phyloP scores from a whole-genome alignment of 2,113 vertebrate species.

The Cephalopholis sonnerati region DNA sequence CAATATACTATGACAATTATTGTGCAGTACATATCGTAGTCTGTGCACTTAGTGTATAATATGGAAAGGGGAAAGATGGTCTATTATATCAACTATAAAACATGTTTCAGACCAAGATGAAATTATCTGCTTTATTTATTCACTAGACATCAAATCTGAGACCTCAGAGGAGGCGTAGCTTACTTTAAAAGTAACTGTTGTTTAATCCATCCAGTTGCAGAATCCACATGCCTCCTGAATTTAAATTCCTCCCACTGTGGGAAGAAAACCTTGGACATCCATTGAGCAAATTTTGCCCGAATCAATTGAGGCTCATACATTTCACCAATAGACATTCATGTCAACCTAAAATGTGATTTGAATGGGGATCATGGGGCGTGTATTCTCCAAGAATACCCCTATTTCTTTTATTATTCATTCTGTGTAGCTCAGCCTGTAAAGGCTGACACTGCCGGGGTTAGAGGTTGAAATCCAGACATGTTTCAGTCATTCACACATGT shows the following conservation, averaged over 20 bases:
- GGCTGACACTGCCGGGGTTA: conserved; percentile 18
- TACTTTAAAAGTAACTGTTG: background rate
- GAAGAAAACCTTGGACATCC: conserved; percentile 8
- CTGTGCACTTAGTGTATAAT: background rate
- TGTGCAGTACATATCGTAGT: background rate
- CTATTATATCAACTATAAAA: no score
- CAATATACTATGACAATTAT: background rate
- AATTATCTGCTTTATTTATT: background rate
- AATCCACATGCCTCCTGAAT: background rate
- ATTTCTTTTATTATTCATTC: conserved; percentile 13
- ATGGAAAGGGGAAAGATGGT: background rate
- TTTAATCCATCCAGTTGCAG: background rate
- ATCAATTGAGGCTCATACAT: background rate
- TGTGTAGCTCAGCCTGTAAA: background rate
- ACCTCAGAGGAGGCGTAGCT: background rate
- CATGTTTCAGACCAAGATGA: background rate
- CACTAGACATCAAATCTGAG: no score
- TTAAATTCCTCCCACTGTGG: conserved; percentile 4
- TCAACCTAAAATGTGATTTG: background rate
- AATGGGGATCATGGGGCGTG: background rate
- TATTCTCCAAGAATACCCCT: background rate
- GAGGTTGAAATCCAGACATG: conserved; percentile 39
- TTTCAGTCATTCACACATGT: conserved; percentile 32
- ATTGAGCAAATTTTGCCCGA: background rate
- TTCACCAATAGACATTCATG: background rate